phyloP scores from a whole-genome alignment of 2,888 invertebrate genomes.

The Nomada ferruginata region DNA sequence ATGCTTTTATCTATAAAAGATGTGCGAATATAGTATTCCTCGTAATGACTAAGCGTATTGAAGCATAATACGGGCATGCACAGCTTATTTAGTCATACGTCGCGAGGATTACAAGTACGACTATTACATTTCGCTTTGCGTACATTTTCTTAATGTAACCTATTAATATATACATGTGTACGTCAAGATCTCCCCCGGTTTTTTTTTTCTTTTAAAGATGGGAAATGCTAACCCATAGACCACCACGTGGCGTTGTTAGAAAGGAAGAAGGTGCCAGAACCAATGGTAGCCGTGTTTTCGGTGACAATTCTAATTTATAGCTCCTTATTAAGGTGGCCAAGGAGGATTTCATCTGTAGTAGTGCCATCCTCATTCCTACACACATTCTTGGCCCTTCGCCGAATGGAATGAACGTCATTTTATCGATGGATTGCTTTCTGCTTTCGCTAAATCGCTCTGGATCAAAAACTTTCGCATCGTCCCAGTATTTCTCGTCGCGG shows the following conservation, averaged over 20 bases:
- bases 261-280: constrained; percentile 5
- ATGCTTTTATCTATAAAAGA: too few species aligned
- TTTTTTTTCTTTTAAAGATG: not conserved
- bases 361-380: constrained; percentile 74
- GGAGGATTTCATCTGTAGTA: constrained; percentile 68
- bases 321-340: constrained; percentile 61
- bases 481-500: constrained; percentile 69
- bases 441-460: constrained; percentile 74
- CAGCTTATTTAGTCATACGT: too few species aligned
- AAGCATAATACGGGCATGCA: too few species aligned
- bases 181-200: fast-evolving
- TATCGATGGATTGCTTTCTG: constrained; percentile 61
- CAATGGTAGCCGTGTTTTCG: constrained; percentile 69
- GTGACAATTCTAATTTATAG: constrained; percentile 68
- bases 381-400: constrained; percentile 78
- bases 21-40: too few species aligned
- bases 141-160: not conserved
- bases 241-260: constrained; percentile 28
- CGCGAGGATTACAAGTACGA: too few species aligned
- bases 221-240: constrained; percentile 66
- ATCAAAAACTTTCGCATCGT: constrained; percentile 69
- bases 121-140: not conserved
- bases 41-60: too few species aligned
- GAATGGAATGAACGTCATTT: constrained; percentile 72
- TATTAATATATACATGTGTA: not conserved